Evolutionary conservation across 2,113 vertebrate species (phyloP).

Genomic region (Thalassoma bifasciatum): DNA sequence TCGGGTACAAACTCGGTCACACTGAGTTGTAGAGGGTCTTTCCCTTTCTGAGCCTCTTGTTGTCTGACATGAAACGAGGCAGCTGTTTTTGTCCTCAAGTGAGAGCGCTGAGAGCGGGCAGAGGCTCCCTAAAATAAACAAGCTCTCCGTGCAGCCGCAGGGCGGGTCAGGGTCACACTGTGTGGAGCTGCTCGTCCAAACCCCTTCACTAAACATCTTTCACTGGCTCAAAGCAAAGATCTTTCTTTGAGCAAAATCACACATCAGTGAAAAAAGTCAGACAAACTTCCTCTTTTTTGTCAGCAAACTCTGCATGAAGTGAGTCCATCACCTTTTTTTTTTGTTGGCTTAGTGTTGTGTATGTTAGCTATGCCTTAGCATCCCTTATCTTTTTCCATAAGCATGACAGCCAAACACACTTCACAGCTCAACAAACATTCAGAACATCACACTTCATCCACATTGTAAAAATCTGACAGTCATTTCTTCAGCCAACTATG

Average conservation of each 20-base stretch:
- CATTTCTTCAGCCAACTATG: too few relatives aligned
- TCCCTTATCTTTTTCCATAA: too few relatives aligned
- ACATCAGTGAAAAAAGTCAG: neutral
- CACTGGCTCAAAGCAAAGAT: conserved; percentile 16
- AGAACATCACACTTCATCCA: too few relatives aligned
- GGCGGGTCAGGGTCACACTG: conserved; percentile 63
- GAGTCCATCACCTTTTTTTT: too few relatives aligned
- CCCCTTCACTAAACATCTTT: conserved; percentile 28
- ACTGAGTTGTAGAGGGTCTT: neutral
- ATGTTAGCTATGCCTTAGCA: too few relatives aligned
- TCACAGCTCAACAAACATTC: too few relatives aligned
- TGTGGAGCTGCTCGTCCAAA: conserved; percentile 51
- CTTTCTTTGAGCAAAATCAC: neutral
- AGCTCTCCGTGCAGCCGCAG: conserved; percentile 55
- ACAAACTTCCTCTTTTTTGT: too few relatives aligned
- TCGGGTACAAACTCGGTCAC: neutral
- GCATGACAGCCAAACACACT: too few relatives aligned
- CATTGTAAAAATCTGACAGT: too few relatives aligned
- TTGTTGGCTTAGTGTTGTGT: too few relatives aligned
- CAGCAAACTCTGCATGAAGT: too few relatives aligned
- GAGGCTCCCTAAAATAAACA: conserved; percentile 81
- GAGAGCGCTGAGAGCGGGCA: conserved; percentile 57
- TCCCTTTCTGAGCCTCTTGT: conserved; percentile 26
- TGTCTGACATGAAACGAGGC: conserved; percentile 63
- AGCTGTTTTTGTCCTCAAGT: conserved; percentile 76